Evolutionary conservation across 2,888 invertebrate genomes (phyloP).

Genomic region (Troides oblongomaculatus): DNA sequence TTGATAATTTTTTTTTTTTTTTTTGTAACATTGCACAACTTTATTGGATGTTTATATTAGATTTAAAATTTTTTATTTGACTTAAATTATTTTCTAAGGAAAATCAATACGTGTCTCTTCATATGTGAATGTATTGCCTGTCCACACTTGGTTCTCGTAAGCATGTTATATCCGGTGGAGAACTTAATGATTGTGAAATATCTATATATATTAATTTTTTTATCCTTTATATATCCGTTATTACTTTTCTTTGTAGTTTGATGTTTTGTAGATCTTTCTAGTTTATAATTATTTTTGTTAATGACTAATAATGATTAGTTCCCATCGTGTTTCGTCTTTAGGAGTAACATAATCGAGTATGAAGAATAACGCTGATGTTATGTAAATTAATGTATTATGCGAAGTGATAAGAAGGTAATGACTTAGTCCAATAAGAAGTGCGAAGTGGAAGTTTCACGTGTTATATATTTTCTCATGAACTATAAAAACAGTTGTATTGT

Average conservation of each 20-base stretch:
- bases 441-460: no score
- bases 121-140: slow-evolving; percentile 13
- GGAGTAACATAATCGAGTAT: not conserved
- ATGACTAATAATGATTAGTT: no score
- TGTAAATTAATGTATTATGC: no score
- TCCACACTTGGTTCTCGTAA: slow-evolving; percentile 17
- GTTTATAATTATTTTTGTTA: no score
- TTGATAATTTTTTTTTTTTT: slow-evolving; percentile 27
- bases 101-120: slow-evolving; percentile 21
- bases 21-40: slow-evolving; percentile 29
- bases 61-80: not conserved
- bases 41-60: slow-evolving; percentile 9
- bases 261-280: not conserved
- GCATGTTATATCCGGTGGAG: slow-evolving; percentile 11
- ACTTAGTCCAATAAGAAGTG: no score
- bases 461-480: no score
- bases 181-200: slow-evolving; percentile 22
- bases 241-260: not conserved
- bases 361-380: no score
- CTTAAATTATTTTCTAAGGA: not conserved
- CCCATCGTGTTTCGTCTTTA: no score
- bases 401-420: no score
- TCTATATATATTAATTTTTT: no score
- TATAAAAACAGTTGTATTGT: no score
- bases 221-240: not conserved